Evolutionary conservation across 2,797 vertebrate genomes (phyloP), one percentile per base, ranked within the genome.

Genomic region (Phalloptychus januarius): DNA sequence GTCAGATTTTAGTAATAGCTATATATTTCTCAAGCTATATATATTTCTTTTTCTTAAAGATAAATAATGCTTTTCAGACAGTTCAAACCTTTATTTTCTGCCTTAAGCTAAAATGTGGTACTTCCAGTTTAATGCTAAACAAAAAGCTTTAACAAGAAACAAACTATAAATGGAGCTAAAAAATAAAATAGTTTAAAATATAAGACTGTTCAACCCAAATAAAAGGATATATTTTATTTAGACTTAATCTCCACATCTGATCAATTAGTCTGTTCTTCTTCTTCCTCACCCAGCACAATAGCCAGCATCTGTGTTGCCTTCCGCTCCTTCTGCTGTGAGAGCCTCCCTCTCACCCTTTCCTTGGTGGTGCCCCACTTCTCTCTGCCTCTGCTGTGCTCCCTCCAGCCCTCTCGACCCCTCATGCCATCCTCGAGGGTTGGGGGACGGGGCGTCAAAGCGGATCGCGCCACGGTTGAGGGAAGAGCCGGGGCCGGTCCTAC

Each of bases 241-340:
- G 8, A 40, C 20, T 40, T 67, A 44, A 44, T 28, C 40, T 42
- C 5, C 12, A 44, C 18, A 38, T 20, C 48, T 80, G 48, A 56
- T 75, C n/a, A 72, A 0, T 83, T 20, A 61, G 3, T 73, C 76
- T 75, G 42, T 8, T 3, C 52, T 40, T 76, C n/a, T 33, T 44
- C 71, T 0, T 65, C 28, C 94, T 95, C 88, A 96, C 95, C 95
- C 0, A 96, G 93, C 79, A 96, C 95, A 16, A 96, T 95, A 1
- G 95, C 95, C 8, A 96, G 92, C 95, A 96, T 96, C 93, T 96
- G 93, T 0, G 95, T 96, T 0, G 95, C 95, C 79, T 96, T 96
- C 75, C 94, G 88, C 85, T 96, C 96, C 83, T 96, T 96, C 92
- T 96, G 95, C 85, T 96, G 95, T 0, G 94, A 96, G 79, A 96